Base-by-base conservation (phyloP, 2,113 vertebrate species). In the Psilopogon haemacephalus region DNA sequence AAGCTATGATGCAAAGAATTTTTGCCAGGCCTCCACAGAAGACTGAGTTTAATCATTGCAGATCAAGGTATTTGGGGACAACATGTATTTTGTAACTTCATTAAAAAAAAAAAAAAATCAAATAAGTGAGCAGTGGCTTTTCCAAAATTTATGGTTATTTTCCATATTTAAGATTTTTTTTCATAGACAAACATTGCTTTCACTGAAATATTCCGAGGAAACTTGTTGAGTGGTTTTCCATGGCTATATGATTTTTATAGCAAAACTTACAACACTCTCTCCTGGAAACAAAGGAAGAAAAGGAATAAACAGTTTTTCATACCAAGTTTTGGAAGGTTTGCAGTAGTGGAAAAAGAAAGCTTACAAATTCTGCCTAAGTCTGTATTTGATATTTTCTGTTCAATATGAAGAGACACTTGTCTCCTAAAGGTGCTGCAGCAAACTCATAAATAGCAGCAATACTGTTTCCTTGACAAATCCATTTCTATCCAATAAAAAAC, bases 291-390 rank as follows among this genome's bases (percentile, higher is more conserved):
- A 81, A 54, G 78, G 65, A 16, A 91, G 59, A 68, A 86, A 89
- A 92, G 40, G 40, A 95, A 94, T 89, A 95, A 97, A 94, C 92
- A 77, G 32, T 95, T 95, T 95, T 96, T 95, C 96, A 96, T 88
- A 94, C 95, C 69, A 73, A 55, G 40, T 72, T 78, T 76, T 93
- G 65, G 50, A 88, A 78, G 59, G 23, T 28, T 89, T 84, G 70
- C 64, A 93, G 33, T 75, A 91, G 67, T 68, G 81, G 64, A 91
- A 89, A 89, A 94, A 89, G 69, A 87, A 84, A 84, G 60, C 69
- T 92, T 86, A 67, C 44, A 92, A 95, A 90, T 94, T 86, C 88
- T 79, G 42, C 82, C 63, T 93, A 70, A 71, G 87, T 92, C 91
- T 90, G 79, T 52, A 68, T 78, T 62, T 77, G 90, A 94, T 28